Base-by-base conservation (phyloP, 2,888 invertebrate genomes). In the Entomobrya multifasciata region DNA sequence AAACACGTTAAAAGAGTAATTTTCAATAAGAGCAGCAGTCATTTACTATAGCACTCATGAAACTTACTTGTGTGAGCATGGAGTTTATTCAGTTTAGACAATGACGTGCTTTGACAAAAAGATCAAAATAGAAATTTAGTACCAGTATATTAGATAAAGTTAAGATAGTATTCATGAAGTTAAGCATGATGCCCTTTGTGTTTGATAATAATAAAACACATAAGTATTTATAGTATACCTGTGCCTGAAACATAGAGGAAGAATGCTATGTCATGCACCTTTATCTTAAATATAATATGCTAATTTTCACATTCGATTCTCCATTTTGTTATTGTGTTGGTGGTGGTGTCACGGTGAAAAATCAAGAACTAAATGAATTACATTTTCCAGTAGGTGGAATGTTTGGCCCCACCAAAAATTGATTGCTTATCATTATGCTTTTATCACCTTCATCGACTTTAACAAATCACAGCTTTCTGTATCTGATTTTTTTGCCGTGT, bases 311-410 rank as follows among this genome's bases (percentile, higher is more conserved):
- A 52, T 65, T 76, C 65, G 57, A 25, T 57, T 57, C 57, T 44
- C 0, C 27, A 11, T 70, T 47, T 70, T 47, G 49, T 52, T 67
- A 65, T 52, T 67, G 41, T 49, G 55, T 55, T 13, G 55, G 36
- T 67, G 20, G 11, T 10, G 60, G n/a, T 8, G 52, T 20, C 20
- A 10, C 20, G 55, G 20, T 30, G 25, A 30, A 55, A 55, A 30
- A 2, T 17, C n/a, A 30, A 55, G 52, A 30, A 0, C 25, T n/a
- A 44, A 70, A 47, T 47, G 5, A 8, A 44, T 17, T 47, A 47
- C 47, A 65, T 79, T 86, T 86, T 86, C 81, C 86, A 81, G 86
- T 86, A 81, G 86, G 86, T 86, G 86, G 81, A 86, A 67, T 74
- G n/a, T 60, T 65, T 65, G 86, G 76, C 86, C 81, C 86, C 86